A percentile compares a stretch with the other conserved stretches of the same genome.
These are phyloP conservation scores for Cephus spinipes DNA, from an alignment of 2,888 invertebrate genomes.

Conservation along the genomic window DNA sequence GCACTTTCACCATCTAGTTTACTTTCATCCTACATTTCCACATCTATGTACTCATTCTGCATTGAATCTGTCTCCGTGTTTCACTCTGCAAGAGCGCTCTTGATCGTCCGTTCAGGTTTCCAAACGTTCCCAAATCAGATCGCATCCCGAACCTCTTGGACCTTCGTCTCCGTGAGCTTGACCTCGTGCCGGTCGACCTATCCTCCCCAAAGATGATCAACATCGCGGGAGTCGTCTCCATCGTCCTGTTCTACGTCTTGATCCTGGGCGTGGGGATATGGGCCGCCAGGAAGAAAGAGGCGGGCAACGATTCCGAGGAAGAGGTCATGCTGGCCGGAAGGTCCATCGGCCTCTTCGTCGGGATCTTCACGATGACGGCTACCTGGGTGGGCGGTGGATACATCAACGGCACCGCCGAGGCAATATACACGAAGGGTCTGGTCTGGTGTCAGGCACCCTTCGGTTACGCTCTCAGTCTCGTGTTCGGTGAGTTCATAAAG, in stretches of 20 bases:
- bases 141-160: slow-evolving; percentile 58
- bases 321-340: slow-evolving; percentile 99
- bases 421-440: slow-evolving; percentile 91
- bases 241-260: slow-evolving; percentile 94
- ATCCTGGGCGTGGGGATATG: slow-evolving; percentile 97
- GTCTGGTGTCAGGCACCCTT: slow-evolving; percentile 99
- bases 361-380: slow-evolving; percentile 99
- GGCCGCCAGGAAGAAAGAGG: slow-evolving; percentile 94
- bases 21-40: background rate
- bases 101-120: slow-evolving; percentile 48
- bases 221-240: slow-evolving; percentile 92
- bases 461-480: slow-evolving; percentile 95
- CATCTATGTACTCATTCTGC: background rate
- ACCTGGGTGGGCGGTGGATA: slow-evolving; percentile 99
- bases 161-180: slow-evolving; percentile 58
- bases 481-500: slow-evolving; percentile 79
- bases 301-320: slow-evolving; percentile 91
- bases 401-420: slow-evolving; percentile 99
- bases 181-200: slow-evolving; percentile 59
- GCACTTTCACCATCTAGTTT: background rate
- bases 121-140: slow-evolving; percentile 58
- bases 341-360: slow-evolving; percentile 96
- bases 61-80: background rate
- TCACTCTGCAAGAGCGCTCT: background rate
- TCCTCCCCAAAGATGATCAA: slow-evolving; percentile 81